Conservation (phyloP, 1,140 invertebrate genomes). For the Nylanderia fulva region DNA sequence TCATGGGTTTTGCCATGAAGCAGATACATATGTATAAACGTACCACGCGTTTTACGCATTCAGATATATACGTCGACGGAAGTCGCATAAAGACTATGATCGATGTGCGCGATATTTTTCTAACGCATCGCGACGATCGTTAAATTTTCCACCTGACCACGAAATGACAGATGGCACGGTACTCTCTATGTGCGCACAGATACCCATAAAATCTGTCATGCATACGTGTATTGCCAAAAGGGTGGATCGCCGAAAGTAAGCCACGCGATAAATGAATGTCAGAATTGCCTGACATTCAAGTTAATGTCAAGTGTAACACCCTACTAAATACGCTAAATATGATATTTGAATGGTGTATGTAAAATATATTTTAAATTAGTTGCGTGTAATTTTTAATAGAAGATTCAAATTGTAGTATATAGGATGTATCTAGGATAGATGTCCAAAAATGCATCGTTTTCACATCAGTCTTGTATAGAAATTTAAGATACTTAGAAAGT, state of each 20-base stretch:
- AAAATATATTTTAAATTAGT: background rate
- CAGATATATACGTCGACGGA: background rate
- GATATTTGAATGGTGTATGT: background rate
- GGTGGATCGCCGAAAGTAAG: slow-evolving; percentile 21
- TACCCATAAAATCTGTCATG: slow-evolving; percentile 69
- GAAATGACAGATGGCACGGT: slow-evolving; percentile 67
- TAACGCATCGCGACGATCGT: slow-evolving; percentile 63
- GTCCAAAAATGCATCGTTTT: no score
- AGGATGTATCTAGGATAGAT: no score
- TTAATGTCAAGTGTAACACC: background rate
- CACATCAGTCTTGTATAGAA: no score
- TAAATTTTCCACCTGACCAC: slow-evolving; percentile 74
- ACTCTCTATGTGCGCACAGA: slow-evolving; percentile 61
- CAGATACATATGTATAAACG: background rate
- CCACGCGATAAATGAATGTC: slow-evolving; percentile 47
- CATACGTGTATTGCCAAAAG: slow-evolving; percentile 60
- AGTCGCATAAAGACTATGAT: slow-evolving; percentile 33
- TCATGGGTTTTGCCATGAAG: background rate
- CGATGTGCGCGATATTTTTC: slow-evolving; percentile 37
- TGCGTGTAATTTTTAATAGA: background rate
- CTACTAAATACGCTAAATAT: background rate
- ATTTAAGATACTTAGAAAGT: no score
- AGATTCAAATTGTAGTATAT: background rate
- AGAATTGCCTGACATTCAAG: slow-evolving; percentile 9
- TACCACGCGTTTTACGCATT: background rate